A percentile compares a stretch with the other conserved stretches of the same genome.
These are phyloP conservation scores for Lasioglossum oenotherae DNA, from an alignment of 2,888 invertebrate genomes.

Conservation along the genomic window DNA sequence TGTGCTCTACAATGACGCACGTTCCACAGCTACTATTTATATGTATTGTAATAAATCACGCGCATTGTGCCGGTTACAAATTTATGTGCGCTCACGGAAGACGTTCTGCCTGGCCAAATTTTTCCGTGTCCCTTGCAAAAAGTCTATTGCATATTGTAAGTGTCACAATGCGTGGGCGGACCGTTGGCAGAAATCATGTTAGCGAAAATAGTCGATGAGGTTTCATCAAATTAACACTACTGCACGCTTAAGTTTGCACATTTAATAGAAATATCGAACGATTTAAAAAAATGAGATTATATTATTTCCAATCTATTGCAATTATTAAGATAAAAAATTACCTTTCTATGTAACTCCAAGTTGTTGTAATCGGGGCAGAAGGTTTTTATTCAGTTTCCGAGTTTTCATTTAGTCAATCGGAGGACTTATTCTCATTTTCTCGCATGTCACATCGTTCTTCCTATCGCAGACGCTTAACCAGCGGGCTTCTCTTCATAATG, in stretches of 20 bases:
- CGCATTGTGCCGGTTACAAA: constrained; percentile 12
- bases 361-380: background rate
- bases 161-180: background rate
- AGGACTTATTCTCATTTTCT: constrained; percentile 57
- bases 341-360: background rate
- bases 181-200: background rate
- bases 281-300: too few species aligned
- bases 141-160: background rate
- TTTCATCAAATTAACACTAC: background rate
- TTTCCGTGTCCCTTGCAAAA: background rate
- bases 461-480: constrained; percentile 57
- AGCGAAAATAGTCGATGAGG: background rate
- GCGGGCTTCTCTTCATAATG: constrained; percentile 72
- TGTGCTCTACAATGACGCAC: background rate
- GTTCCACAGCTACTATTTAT: constrained; percentile 16
- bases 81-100: background rate
- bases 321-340: background rate
- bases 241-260: background rate
- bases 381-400: background rate
- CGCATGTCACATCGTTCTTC: constrained; percentile 63
- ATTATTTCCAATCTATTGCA: background rate
- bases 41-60: constrained; percentile 18
- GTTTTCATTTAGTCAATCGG: constrained; percentile 32
- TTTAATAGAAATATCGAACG: background rate
- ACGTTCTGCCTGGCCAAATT: background rate